Conservation (phyloP, 2,888 invertebrate genomes). For the Macrophya annulata region DNA sequence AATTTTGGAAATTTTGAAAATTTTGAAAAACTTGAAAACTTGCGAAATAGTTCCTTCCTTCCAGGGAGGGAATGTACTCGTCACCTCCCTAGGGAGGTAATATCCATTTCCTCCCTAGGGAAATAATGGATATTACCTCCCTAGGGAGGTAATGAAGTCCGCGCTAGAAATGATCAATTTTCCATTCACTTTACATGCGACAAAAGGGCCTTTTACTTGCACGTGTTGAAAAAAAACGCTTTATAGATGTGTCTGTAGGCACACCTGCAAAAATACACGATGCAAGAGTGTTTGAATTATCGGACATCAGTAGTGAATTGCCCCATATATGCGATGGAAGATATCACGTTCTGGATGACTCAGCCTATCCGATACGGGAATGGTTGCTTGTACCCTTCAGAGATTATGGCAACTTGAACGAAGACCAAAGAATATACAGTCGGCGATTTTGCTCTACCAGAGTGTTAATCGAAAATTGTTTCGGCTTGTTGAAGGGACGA, state of each 20-base stretch:
- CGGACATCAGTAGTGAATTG: slow-evolving; percentile 54
- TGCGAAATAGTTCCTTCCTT: too few species aligned
- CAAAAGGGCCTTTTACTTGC: too few species aligned
- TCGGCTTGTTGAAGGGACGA: neutral
- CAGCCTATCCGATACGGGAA: slow-evolving; percentile 56
- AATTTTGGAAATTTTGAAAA: too few species aligned
- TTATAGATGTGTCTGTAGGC: slow-evolving; percentile 60
- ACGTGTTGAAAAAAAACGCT: too few species aligned
- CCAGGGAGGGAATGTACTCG: too few species aligned
- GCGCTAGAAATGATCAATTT: too few species aligned
- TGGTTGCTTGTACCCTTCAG: slow-evolving; percentile 58
- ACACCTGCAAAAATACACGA: slow-evolving; percentile 56
- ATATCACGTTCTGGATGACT: slow-evolving; percentile 55
- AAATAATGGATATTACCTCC: too few species aligned
- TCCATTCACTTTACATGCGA: too few species aligned
- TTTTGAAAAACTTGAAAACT: too few species aligned
- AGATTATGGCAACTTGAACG: slow-evolving; percentile 58
- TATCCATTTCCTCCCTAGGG: too few species aligned
- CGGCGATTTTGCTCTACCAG: slow-evolving; percentile 46
- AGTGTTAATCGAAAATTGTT: slow-evolving; percentile 61
- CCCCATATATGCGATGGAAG: slow-evolving; percentile 11
- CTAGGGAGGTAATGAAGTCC: too few species aligned
- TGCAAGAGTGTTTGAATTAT: slow-evolving; percentile 55
- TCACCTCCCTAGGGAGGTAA: too few species aligned
- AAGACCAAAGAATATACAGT: slow-evolving; percentile 55